Percentiles rank a stretch among this genome's conserved stretches.
These are phyloP conservation scores for Lacerta agilis DNA, from an alignment of 2,797 vertebrate genomes.

Conservation along the genomic window DNA sequence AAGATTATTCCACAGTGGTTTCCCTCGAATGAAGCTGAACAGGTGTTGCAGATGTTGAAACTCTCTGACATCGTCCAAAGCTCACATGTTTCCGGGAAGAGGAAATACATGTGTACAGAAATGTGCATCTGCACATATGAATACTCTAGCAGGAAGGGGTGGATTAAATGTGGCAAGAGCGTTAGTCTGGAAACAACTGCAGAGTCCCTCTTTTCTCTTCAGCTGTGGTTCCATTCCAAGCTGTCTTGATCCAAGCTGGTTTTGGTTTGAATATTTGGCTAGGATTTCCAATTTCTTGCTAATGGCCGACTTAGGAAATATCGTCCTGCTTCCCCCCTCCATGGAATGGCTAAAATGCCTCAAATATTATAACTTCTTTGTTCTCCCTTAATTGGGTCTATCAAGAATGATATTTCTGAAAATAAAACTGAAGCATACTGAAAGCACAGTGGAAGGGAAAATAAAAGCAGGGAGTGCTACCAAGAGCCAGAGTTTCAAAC, in stretches of 20 bases:
- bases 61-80: background rate
- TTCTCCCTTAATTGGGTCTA: constrained; percentile 50
- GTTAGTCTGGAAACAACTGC: background rate
- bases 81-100: background rate
- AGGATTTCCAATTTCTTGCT: background rate
- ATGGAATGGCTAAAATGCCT: constrained; percentile 62
- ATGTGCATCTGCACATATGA: background rate
- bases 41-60: background rate
- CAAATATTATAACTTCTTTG: constrained; percentile 42
- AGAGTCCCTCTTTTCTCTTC: background rate
- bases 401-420: constrained; percentile 65
- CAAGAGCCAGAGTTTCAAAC: constrained; percentile 54
- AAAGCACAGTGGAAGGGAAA: constrained; percentile 43
- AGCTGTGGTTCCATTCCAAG: background rate
- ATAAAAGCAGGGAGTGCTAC: constrained; percentile 56
- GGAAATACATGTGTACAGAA: background rate
- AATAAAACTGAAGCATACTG: constrained; percentile 60
- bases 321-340: constrained; percentile 36
- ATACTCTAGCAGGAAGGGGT: background rate
- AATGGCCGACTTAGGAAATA: constrained; percentile 18
- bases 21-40: background rate
- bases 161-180: background rate
- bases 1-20: background rate
- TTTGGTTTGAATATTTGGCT: background rate
- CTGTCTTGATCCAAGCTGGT: background rate